These are phyloP conservation scores for Corythornis cristatus DNA, from an alignment of 2,113 vertebrate species.

Conservation along the genomic window DNA sequence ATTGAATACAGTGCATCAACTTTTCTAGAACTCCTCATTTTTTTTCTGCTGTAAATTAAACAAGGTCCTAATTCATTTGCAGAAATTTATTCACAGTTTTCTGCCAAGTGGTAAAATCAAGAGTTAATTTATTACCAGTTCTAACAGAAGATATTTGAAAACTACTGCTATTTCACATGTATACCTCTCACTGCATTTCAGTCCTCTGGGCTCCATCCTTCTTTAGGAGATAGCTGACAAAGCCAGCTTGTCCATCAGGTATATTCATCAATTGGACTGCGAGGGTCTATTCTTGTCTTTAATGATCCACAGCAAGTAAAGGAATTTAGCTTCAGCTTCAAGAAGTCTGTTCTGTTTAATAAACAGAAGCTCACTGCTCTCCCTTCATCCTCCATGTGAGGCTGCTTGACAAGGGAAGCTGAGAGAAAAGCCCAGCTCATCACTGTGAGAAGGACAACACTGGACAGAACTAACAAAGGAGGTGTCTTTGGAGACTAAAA, in stretches of 20 bases:
- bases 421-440: neutral
- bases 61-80: slow-evolving; percentile 34
- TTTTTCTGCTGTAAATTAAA: slow-evolving; percentile 52
- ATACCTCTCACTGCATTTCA: neutral
- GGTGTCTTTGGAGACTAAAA: neutral
- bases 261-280: neutral
- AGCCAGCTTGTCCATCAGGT: neutral
- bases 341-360: neutral
- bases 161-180: neutral
- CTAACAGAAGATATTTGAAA: neutral
- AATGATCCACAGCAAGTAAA: neutral
- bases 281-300: neutral
- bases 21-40: slow-evolving; percentile 28
- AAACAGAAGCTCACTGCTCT: neutral
- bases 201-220: neutral
- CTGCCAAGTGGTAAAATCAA: slow-evolving; percentile 28
- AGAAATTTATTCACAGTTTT: neutral
- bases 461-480: neutral
- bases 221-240: neutral
- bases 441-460: fast-evolving
- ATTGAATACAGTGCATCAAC: slow-evolving; percentile 33
- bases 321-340: neutral
- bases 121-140: slow-evolving; percentile 46
- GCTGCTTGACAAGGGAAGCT: neutral
- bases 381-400: neutral